Evolutionary conservation across 2,888 invertebrate genomes (phyloP).

Genomic region (Dasypogon diadema): DNA sequence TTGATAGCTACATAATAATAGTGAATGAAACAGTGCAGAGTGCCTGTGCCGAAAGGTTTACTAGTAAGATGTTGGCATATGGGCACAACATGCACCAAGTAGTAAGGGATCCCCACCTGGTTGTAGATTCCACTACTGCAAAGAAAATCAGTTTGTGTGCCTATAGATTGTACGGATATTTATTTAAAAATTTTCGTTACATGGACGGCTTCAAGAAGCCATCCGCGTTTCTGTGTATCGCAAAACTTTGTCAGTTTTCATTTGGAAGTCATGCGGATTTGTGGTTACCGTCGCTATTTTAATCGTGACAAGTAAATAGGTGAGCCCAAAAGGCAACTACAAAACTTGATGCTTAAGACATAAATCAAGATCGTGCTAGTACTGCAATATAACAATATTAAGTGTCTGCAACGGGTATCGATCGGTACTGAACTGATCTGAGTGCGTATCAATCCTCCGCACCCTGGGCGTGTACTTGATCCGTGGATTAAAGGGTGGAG

Average conservation of each 20-base stretch:
- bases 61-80: conserved; percentile 32
- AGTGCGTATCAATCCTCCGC: conserved; percentile 13
- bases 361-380: conserved; percentile 57
- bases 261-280: conserved; percentile 59
- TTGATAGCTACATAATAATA: not conserved
- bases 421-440: not conserved
- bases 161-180: conserved; percentile 31
- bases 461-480: not conserved
- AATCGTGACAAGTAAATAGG: conserved; percentile 49
- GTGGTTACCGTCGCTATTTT: conserved; percentile 44
- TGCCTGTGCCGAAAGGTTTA: conserved; percentile 1
- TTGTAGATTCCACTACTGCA: conserved; percentile 1
- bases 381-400: not conserved
- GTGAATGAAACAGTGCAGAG: conserved; percentile 1
- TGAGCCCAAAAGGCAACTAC: conserved; percentile 34
- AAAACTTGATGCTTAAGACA: not conserved
- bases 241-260: conserved; percentile 56
- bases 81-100: not conserved
- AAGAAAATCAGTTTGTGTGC: not conserved
- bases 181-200: conserved; percentile 17
- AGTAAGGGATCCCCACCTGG: conserved; percentile 27
- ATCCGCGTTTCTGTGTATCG: conserved; percentile 26
- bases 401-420: not conserved
- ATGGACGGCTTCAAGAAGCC: conserved; percentile 39
- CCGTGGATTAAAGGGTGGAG: conserved; percentile 30